Percentiles rank a stretch among this genome's conserved stretches.
phyloP scores from a whole-genome alignment of 2,797 vertebrate genomes.

The Poeciliopsis turneri region DNA sequence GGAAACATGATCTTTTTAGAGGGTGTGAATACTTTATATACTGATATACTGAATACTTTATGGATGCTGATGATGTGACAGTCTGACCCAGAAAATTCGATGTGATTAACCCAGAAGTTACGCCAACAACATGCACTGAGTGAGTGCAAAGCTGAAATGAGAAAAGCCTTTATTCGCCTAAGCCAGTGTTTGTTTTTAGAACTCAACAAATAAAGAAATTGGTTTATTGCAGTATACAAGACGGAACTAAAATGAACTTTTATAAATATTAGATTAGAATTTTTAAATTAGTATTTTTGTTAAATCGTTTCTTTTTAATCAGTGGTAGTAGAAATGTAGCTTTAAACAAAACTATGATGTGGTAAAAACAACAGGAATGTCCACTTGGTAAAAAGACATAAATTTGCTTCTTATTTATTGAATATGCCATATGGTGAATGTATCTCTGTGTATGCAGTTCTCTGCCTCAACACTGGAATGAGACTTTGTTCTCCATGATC shows the following conservation, averaged over 20 bases:
- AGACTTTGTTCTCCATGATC: neutral
- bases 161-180: neutral
- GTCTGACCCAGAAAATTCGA: neutral
- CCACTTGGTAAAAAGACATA: neutral
- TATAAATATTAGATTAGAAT: neutral
- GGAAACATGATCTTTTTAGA: neutral
- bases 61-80: neutral
- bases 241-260: neutral
- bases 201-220: neutral
- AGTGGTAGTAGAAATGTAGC: neutral
- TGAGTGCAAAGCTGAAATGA: neutral
- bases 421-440: neutral
- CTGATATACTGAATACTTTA: neutral
- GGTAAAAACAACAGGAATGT: neutral
- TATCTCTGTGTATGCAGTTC: neutral
- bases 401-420: neutral
- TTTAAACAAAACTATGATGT: neutral
- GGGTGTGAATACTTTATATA: neutral
- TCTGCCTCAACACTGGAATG: neutral
- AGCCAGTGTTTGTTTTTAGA: neutral
- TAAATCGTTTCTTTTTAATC: neutral
- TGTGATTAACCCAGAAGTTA: neutral
- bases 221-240: neutral
- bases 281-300: neutral
- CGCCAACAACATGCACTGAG: neutral